Percentiles rank a stretch among this genome's conserved stretches.
These are phyloP conservation scores for Campylorhamphus procurvoides DNA, from an alignment of 2,113 vertebrate genomes.

Conservation along the genomic window DNA sequence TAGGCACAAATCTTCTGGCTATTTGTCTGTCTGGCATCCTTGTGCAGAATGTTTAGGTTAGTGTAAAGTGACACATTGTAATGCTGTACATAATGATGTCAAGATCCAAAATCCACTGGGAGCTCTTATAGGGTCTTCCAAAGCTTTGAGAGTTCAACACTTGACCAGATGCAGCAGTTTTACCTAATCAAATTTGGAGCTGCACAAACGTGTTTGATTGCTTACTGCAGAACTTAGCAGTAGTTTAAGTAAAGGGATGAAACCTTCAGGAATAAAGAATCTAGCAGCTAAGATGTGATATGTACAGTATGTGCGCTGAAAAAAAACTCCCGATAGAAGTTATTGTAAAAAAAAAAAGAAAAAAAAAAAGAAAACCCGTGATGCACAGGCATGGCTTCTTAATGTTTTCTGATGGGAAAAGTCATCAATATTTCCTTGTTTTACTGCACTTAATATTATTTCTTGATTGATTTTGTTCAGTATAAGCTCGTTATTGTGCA, in stretches of 20 bases:
- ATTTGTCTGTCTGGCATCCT: slow-evolving; percentile 41
- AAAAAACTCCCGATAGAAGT: slow-evolving; percentile 42
- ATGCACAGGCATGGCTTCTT: slow-evolving; percentile 83
- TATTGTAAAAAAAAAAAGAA: slow-evolving; percentile 45
- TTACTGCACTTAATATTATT: slow-evolving; percentile 85
- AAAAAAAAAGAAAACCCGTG: slow-evolving; percentile 36
- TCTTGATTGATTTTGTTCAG: slow-evolving; percentile 86
- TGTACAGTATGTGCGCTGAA: slow-evolving; percentile 73
- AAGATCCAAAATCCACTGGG: slow-evolving; percentile 13
- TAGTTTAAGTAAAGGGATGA: slow-evolving; percentile 49
- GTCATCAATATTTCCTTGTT: slow-evolving; percentile 86
- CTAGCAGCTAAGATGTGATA: slow-evolving; percentile 65
- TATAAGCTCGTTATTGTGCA: slow-evolving; percentile 93
- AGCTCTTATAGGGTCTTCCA: background rate
- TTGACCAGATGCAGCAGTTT: slow-evolving; percentile 50
- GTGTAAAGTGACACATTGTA: slow-evolving; percentile 40
- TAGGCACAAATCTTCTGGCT: slow-evolving; percentile 40
- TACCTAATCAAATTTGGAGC: slow-evolving; percentile 43
- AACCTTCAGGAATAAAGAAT: slow-evolving; percentile 72
- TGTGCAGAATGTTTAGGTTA: slow-evolving; percentile 44
- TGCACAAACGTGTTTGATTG: slow-evolving; percentile 53
- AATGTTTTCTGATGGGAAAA: slow-evolving; percentile 81
- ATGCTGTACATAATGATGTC: slow-evolving; percentile 38
- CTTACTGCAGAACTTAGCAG: slow-evolving; percentile 60
- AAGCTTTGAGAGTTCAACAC: slow-evolving; percentile 33